Evolutionary conservation across 2,888 invertebrate species (phyloP), one percentile per base, ranked within the genome.

Genomic region (Priocnemis perturbator): DNA sequence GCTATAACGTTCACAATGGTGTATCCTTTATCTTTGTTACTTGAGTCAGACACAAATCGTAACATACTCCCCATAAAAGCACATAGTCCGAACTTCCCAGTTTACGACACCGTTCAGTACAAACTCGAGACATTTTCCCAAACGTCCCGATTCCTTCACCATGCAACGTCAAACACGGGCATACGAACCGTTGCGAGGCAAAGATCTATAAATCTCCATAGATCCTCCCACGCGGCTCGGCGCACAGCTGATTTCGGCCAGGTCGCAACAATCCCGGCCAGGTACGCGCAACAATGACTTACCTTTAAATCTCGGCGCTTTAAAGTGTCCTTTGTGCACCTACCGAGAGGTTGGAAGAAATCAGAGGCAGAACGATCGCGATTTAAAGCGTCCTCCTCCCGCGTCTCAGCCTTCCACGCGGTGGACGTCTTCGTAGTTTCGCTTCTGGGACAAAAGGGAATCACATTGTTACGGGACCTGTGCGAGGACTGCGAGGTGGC

Each of bases 231-330:
- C 65, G 74, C 61, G 21, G n/a, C 20, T 53, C 47, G 15, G 59
- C n/a, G n/a, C 64, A 37, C 76, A 77, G 77, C 74, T 78, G 76
- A 74, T 76, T 60, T 61, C 56, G 19, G 4, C 37, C 50, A n/a
- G 47, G 30, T 26, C 23, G 30, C 17, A 14, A 26, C 3, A 56
- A 19, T 30, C 30, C 15, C 37, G 26, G n/a, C 30, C 37, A 56
- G 37, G 58, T 58, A 37, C 20, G 44, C 58, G 56, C 56, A 30
- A 75, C 75, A 75, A 69, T 71, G 73, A 60, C 56, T 48, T 20
- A 62, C 57, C 23, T 67, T 64, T 60, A 47, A 60, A 73, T 21
- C 64, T 19, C 53, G 11, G 26, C 47, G 44, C 64, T 64, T 66
- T 60, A 60, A 66, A 71, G 48, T 50, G 30, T 26, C 64, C 48